Evolutionary conservation across 2,797 vertebrate species (phyloP).

Genomic region (Enteromius mattozi): DNA sequence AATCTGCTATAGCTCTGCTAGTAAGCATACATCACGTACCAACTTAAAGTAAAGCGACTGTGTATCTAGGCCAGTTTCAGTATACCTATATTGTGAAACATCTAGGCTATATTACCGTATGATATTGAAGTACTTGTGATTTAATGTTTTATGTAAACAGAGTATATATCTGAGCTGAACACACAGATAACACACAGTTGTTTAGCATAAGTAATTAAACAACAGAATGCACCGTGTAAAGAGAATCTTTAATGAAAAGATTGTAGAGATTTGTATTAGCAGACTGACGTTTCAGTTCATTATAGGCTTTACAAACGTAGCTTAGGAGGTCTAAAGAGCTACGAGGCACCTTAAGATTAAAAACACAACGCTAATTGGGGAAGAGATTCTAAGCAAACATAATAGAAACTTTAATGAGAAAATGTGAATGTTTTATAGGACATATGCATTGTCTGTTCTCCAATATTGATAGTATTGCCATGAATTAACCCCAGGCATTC

Average conservation of each 20-base stretch:
- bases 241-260: constrained; percentile 46
- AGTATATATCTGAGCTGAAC: constrained; percentile 53
- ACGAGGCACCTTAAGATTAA: constrained; percentile 76
- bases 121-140: constrained; percentile 60
- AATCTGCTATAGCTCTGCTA: constrained; percentile 13
- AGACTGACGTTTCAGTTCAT: constrained; percentile 62
- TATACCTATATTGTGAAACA: constrained; percentile 46
- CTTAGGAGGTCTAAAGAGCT: constrained; percentile 62
- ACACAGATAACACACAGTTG: not conserved
- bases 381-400: constrained; percentile 14
- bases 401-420: constrained; percentile 22
- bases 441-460: constrained; percentile 39
- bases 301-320: constrained; percentile 69
- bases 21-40: constrained; percentile 8
- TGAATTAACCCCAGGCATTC: constrained; percentile 54
- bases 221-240: constrained; percentile 52
- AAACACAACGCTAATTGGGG: constrained; percentile 30
- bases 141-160: constrained; percentile 47
- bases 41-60: constrained; percentile 27
- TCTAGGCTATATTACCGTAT: constrained; percentile 61
- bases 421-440: constrained; percentile 59
- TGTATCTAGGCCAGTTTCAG: constrained; percentile 33
- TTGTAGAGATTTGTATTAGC: constrained; percentile 62
- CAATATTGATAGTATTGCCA: constrained; percentile 37
- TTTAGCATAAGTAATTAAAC: constrained; percentile 15